phyloP scores from a whole-genome alignment of 2,113 vertebrate genomes.

The Heterotilapia buettikoferi region DNA sequence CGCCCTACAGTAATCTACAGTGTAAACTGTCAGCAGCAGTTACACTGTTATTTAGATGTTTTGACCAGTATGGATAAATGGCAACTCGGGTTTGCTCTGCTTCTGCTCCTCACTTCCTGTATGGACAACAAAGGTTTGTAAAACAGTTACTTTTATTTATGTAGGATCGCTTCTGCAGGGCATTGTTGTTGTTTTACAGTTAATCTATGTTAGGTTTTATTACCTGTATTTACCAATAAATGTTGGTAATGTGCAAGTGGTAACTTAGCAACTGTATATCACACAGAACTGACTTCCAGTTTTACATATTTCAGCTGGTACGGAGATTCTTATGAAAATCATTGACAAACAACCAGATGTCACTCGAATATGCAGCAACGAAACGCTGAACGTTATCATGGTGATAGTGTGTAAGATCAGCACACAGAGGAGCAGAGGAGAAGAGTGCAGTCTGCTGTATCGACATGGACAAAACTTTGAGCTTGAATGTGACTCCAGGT shows the following conservation, averaged over 20 bases:
- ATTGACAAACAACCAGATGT: not conserved
- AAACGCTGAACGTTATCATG: accelerated
- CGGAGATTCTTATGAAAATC: not conserved
- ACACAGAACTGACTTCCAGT: not conserved
- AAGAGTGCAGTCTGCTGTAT: accelerated
- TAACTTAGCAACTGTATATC: not conserved
- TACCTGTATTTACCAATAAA: not conserved
- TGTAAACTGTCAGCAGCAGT: not conserved
- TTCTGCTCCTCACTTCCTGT: not conserved
- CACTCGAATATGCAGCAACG: not conserved
- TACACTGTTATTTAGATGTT: not conserved
- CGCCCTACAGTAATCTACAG: not conserved
- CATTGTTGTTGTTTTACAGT: not conserved
- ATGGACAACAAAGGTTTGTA: not conserved
- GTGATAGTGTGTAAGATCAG: accelerated
- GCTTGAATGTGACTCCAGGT: not conserved
- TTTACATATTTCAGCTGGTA: accelerated
- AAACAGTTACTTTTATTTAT: not conserved
- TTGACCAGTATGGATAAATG: not conserved
- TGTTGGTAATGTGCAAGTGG: not conserved
- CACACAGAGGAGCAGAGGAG: not conserved
- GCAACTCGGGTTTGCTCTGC: accelerated
- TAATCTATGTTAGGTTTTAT: not conserved
- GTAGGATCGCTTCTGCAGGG: accelerated
- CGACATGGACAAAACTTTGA: accelerated